Conservation (phyloP, 2,888 invertebrate genomes). For the Eubasilissa splendida region DNA sequence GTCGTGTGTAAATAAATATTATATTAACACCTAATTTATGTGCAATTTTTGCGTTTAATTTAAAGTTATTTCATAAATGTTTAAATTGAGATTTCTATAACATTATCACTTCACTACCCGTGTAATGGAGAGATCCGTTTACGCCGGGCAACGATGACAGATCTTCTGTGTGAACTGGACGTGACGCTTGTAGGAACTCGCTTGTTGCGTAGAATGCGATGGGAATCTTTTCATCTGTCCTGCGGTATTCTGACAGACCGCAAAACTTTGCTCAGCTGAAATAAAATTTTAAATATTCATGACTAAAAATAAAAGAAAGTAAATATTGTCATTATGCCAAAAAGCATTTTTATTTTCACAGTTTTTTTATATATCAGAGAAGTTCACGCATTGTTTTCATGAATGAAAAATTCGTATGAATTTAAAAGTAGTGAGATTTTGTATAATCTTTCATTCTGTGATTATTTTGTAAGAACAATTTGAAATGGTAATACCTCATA, state of each 20-base stretch:
- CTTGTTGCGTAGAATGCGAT: not conserved
- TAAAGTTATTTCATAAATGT: slow-evolving; percentile 26
- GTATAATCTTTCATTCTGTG: no score
- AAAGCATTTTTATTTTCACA: no score
- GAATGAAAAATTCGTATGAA: no score
- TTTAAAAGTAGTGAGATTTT: no score
- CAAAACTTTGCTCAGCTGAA: slow-evolving; percentile 85
- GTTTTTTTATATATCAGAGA: no score
- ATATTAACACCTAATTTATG: slow-evolving; percentile 27
- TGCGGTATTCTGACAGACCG: slow-evolving; percentile 83
- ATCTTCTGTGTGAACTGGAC: not conserved
- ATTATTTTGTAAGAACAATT: no score
- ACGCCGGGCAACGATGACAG: not conserved
- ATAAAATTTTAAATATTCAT: slow-evolving; percentile 58
- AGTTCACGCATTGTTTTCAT: no score
- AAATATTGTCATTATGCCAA: no score
- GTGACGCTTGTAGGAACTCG: slow-evolving; percentile 9
- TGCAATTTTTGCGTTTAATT: slow-evolving; percentile 25
- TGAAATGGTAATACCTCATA: slow-evolving; percentile 75
- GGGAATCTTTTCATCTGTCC: slow-evolving; percentile 74
- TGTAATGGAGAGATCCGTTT: not conserved
- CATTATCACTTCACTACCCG: slow-evolving; percentile 21
- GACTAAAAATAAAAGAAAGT: no score
- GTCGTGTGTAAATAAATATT: slow-evolving; percentile 22
- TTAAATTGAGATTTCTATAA: slow-evolving; percentile 3